These are phyloP conservation scores for Drosophila tristis DNA, from an alignment of 1,140 invertebrate species.

Conservation along the genomic window DNA sequence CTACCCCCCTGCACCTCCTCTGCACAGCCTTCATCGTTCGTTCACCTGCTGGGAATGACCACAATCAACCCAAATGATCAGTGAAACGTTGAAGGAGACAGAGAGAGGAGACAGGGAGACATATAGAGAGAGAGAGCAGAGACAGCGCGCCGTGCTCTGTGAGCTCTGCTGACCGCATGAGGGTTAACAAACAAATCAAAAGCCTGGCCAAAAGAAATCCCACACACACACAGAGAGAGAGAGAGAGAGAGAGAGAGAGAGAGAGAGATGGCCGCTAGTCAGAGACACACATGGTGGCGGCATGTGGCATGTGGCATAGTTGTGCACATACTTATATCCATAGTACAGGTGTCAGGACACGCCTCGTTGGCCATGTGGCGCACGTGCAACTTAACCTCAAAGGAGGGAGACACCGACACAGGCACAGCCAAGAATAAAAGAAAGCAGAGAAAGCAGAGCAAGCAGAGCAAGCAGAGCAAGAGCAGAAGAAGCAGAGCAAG, in stretches of 20 bases:
- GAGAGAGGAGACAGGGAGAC: no score
- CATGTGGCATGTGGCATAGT: neutral
- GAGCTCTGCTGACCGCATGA: no score
- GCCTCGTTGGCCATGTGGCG: conserved; percentile 54
- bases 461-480: neutral
- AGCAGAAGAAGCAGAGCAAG: neutral
- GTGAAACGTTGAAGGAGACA: neutral
- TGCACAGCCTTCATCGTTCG: no score
- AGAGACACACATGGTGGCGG: neutral
- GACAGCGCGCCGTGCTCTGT: no score
- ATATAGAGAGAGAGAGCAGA: neutral
- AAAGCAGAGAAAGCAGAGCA: conserved; percentile 4
- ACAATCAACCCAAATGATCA: no score
- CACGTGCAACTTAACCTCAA: conserved; percentile 66
- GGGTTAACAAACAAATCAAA: conserved; percentile 16
- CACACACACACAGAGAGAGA: conserved; percentile 4
- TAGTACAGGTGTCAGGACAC: conserved; percentile 58
- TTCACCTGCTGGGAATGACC: no score
- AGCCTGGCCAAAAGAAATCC: conserved; percentile 2
- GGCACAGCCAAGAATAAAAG: neutral
- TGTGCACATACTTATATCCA: neutral
- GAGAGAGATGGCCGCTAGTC: no score
- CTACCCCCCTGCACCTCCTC: no score
- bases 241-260: no score
- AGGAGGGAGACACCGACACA: conserved; percentile 10